phyloP scores from a whole-genome alignment of 2,113 vertebrate genomes.

The Eulemur rufifrons region DNA sequence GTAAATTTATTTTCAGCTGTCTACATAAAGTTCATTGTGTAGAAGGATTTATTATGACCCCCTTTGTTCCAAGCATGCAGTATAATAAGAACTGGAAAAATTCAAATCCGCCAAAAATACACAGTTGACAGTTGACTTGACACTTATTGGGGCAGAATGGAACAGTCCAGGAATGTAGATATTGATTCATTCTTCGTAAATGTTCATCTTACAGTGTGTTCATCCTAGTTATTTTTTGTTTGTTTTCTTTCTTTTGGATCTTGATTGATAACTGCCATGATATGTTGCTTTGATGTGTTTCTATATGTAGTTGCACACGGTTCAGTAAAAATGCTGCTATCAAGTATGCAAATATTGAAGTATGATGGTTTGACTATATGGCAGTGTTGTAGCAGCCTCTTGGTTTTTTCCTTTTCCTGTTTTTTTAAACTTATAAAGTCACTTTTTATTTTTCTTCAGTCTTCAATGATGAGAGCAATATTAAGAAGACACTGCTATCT shows the following conservation, averaged over 20 bases:
- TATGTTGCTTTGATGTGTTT: constrained; percentile 84
- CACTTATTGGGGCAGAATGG: constrained; percentile 79
- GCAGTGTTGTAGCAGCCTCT: constrained; percentile 85
- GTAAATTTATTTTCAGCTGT: constrained; percentile 88
- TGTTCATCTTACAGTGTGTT: constrained; percentile 83
- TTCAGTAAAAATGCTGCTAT: constrained; percentile 89
- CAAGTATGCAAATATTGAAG: constrained; percentile 86
- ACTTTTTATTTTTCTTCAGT: constrained; percentile 83
- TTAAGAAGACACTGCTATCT: constrained; percentile 86
- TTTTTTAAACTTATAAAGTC: constrained; percentile 77
- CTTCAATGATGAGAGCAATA: constrained; percentile 90
- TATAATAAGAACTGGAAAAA: constrained; percentile 88
- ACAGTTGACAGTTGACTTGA: constrained; percentile 78
- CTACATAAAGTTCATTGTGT: constrained; percentile 87
- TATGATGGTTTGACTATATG: constrained; percentile 81
- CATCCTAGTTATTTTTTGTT: constrained; percentile 76
- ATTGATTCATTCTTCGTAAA: constrained; percentile 78
- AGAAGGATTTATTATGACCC: constrained; percentile 86
- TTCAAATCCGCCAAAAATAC: constrained; percentile 81
- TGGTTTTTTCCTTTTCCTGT: constrained; percentile 45
- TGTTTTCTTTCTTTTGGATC: constrained; percentile 75
- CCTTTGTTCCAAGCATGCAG: constrained; percentile 89
- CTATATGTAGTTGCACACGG: constrained; percentile 85
- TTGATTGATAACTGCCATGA: constrained; percentile 82
- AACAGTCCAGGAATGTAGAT: constrained; percentile 85